These are phyloP conservation scores for Diarsia mendica DNA, from an alignment of 2,888 invertebrate species.

Conservation along the genomic window DNA sequence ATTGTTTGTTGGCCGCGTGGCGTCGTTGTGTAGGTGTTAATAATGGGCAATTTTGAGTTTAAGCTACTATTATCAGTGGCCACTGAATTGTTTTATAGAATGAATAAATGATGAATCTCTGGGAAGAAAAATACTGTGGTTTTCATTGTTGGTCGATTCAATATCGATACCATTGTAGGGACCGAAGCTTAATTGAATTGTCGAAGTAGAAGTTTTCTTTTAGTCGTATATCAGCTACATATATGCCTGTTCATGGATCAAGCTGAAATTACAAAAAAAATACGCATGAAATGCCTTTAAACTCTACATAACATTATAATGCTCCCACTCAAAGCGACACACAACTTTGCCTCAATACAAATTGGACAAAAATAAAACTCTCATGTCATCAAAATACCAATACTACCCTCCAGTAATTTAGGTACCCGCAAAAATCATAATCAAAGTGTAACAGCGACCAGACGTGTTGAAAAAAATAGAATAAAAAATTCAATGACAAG, in stretches of 20 bases:
- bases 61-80: slow-evolving; percentile 37
- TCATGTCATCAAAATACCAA: slow-evolving; percentile 80
- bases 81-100: slow-evolving; percentile 39
- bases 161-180: background rate
- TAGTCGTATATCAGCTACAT: too few species aligned
- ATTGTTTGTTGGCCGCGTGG: slow-evolving; percentile 78
- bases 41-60: slow-evolving; percentile 69
- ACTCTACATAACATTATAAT: background rate
- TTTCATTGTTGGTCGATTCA: background rate
- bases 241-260: too few species aligned
- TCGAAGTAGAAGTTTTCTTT: background rate
- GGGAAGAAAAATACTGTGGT: background rate
- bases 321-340: background rate
- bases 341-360: slow-evolving; percentile 10
- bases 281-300: background rate
- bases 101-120: slow-evolving; percentile 23
- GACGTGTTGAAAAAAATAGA: slow-evolving; percentile 80
- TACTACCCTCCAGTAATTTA: slow-evolving; percentile 76
- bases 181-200: too few species aligned
- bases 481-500: slow-evolving; percentile 82
- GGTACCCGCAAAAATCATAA: slow-evolving; percentile 85
- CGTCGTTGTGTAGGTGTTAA: slow-evolving; percentile 77
- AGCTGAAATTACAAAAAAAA: background rate
- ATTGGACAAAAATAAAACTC: slow-evolving; percentile 42
- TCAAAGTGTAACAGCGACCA: slow-evolving; percentile 85